Evolutionary conservation across 2,113 vertebrate genomes (phyloP).

Genomic region (Castor canadensis): DNA sequence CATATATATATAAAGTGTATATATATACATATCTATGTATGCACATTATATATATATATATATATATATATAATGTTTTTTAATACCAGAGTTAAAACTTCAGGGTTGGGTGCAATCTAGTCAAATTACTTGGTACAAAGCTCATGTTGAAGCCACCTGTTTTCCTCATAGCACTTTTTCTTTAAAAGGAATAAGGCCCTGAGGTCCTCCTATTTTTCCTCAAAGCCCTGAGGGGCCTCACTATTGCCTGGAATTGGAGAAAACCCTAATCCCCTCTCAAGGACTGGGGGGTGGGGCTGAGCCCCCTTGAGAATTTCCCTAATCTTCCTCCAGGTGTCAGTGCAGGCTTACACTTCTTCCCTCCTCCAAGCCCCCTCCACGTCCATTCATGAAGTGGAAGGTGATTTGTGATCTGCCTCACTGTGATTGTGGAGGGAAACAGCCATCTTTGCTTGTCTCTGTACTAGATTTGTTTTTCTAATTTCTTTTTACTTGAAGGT

Average conservation of each 20-base stretch:
- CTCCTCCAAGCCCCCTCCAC: constrained; percentile 46
- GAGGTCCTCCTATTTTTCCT: not conserved
- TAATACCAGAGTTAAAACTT: not conserved
- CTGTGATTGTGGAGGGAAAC: constrained; percentile 60
- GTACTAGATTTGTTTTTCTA: constrained; percentile 88
- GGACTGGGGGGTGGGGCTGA: not conserved
- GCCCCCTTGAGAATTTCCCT: constrained; percentile 31
- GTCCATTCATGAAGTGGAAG: constrained; percentile 79
- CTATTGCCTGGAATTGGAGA: not conserved
- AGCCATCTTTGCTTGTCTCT: constrained; percentile 79
- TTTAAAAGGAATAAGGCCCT: not conserved
- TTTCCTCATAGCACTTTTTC: not conserved
- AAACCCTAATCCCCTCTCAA: not conserved
- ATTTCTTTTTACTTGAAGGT: constrained; percentile 89
- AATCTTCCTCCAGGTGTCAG: constrained; percentile 83
- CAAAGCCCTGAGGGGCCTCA: not conserved
- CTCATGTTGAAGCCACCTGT: not conserved
- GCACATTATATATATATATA: not conserved
- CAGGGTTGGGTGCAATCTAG: not conserved
- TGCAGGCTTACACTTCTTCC: constrained; percentile 63
- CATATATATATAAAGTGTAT: not conserved
- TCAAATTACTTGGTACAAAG: not conserved
- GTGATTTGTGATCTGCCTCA: constrained; percentile 71
- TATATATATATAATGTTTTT: not conserved
- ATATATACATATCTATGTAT: not conserved